Conservation (phyloP, 2,113 vertebrate genomes). For the Cygnus buccinator region DNA sequence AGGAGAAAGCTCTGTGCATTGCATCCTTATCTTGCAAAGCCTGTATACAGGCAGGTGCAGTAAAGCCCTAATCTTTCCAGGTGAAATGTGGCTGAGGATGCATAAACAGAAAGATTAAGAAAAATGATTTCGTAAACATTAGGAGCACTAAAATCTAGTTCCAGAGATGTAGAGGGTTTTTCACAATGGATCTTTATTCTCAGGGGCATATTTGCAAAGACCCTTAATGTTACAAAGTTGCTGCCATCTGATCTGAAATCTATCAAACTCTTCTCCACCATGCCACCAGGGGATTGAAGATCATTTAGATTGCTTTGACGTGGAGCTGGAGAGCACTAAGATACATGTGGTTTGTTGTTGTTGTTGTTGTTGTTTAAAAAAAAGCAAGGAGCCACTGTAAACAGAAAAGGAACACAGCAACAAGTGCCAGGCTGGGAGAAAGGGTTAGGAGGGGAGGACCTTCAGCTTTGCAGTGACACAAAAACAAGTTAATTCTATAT, state of each 20-base stretch:
- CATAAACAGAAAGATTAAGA: neutral
- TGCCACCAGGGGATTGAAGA: neutral
- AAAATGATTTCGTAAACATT: neutral
- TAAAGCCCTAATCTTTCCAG: neutral
- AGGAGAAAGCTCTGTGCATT: neutral
- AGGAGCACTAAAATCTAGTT: neutral
- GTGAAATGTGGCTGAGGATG: neutral
- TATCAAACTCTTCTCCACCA: neutral
- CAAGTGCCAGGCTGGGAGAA: neutral
- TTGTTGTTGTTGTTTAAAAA: too few relatives aligned
- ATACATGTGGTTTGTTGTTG: too few relatives aligned
- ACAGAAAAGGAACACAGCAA: neutral
- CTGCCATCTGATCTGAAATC: neutral
- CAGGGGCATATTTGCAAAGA: conserved; percentile 9
- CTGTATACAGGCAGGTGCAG: neutral
- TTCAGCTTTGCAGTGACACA: neutral
- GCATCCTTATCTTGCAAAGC: neutral
- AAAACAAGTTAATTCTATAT: neutral
- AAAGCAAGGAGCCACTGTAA: neutral
- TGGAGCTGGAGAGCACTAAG: neutral
- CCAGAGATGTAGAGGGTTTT: neutral
- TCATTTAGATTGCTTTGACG: neutral
- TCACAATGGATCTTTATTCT: neutral
- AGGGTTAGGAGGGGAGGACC: neutral
- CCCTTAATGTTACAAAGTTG: neutral